phyloP scores from a whole-genome alignment of 2,888 invertebrate genomes.

The Apotomis capreana region DNA sequence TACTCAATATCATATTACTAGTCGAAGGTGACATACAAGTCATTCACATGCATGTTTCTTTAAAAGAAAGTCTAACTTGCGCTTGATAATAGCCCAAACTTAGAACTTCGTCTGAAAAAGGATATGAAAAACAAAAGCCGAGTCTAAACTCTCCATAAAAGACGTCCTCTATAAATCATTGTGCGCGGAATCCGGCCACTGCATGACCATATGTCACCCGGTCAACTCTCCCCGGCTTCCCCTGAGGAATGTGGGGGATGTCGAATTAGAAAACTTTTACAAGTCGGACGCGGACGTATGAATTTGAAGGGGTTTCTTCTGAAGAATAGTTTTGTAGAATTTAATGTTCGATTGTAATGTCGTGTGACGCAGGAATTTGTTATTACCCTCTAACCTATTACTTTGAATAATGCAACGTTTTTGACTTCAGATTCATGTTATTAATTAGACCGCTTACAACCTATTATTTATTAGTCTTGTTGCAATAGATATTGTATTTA shows the following conservation, averaged over 20 bases:
- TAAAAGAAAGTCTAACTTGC: no score
- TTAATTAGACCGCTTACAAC: no score
- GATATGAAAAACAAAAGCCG: slow-evolving; percentile 11
- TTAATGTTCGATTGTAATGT: slow-evolving; percentile 8
- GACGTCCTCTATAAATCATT: slow-evolving; percentile 22
- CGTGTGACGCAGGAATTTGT: slow-evolving; percentile 7
- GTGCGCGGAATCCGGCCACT: slow-evolving; percentile 28
- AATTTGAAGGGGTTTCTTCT: slow-evolving; percentile 20
- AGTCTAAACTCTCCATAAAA: slow-evolving; percentile 19
- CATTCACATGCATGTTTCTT: no score
- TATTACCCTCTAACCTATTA: background rate
- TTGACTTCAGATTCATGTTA: no score
- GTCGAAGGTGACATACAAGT: no score
- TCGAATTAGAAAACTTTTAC: slow-evolving; percentile 39
- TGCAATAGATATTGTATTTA: no score
- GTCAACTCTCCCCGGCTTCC: background rate
- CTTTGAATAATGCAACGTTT: no score
- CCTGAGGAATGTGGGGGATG: slow-evolving; percentile 35
- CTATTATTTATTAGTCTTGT: no score
- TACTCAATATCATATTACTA: no score
- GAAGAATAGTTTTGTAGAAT: slow-evolving; percentile 15
- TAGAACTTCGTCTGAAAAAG: background rate
- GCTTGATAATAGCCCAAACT: no score
- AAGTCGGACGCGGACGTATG: slow-evolving; percentile 36
- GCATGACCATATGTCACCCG: slow-evolving; percentile 31